A percentile compares a stretch with the other conserved stretches of the same genome.
Conservation (phyloP, 2,113 vertebrate genomes). For the Bambusicola thoracicus region DNA sequence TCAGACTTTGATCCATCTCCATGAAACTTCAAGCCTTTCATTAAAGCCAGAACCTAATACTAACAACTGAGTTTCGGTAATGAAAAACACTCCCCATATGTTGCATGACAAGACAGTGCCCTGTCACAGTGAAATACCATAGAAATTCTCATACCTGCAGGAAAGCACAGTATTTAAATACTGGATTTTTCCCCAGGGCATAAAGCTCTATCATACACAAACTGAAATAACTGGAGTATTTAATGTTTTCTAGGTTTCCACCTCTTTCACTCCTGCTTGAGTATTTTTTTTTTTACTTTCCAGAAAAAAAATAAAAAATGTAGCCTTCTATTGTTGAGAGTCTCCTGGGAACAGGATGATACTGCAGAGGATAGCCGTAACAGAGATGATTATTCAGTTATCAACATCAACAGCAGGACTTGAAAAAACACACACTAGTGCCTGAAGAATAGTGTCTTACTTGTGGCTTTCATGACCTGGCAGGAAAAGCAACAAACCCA, state of each 20-base stretch:
- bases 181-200: background rate
- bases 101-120: background rate
- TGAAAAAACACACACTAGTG: background rate
- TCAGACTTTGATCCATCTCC: background rate
- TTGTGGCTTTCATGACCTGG: background rate
- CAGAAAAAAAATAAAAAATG: background rate
- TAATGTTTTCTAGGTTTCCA: background rate
- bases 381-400: background rate
- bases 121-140: background rate
- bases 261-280: background rate
- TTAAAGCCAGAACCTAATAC: background rate
- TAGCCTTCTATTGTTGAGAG: background rate
- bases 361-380: background rate
- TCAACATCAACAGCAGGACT: background rate
- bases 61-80: background rate
- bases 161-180: background rate
- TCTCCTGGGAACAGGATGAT: background rate
- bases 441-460: background rate
- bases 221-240: background rate
- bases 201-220: background rate
- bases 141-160: background rate
- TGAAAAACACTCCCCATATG: background rate
- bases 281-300: background rate
- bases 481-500: conserved; percentile 7
- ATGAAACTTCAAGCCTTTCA: background rate